phyloP scores from a whole-genome alignment of 2,113 vertebrate species.

The Corydoras sp. region DNA sequence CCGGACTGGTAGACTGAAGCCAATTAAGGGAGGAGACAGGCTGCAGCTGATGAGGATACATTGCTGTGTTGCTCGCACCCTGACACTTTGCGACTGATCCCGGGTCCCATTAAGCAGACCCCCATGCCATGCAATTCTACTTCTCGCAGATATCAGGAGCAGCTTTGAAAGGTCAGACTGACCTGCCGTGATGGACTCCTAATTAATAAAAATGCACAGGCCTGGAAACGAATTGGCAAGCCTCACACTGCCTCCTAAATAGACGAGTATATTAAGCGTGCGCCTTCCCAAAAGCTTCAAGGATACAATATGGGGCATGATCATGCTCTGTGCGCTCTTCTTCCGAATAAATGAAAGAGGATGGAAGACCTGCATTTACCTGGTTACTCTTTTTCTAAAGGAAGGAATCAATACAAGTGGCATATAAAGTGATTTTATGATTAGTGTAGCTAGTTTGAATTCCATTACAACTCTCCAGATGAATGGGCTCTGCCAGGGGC shows the following conservation, averaged over 20 bases:
- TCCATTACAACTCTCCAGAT: slow-evolving; percentile 46
- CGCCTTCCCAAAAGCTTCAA: slow-evolving; percentile 3
- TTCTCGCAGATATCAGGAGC: slow-evolving; percentile 19
- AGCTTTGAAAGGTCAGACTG: slow-evolving; percentile 40
- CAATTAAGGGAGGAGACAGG: slow-evolving; percentile 17
- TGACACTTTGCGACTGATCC: slow-evolving; percentile 30
- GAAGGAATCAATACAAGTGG: slow-evolving; percentile 25
- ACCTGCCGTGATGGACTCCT: slow-evolving; percentile 38
- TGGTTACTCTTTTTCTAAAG: slow-evolving; percentile 14
- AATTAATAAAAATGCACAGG: slow-evolving; percentile 41
- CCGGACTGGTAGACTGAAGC: slow-evolving; percentile 21
- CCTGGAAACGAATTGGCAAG: slow-evolving; percentile 24
- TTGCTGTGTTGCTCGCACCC: slow-evolving; percentile 28
- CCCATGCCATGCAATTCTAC: slow-evolving; percentile 14
- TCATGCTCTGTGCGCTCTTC: background rate
- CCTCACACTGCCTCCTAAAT: background rate
- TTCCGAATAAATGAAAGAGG: background rate
- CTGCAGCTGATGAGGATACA: slow-evolving; percentile 37
- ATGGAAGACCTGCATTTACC: slow-evolving; percentile 19
- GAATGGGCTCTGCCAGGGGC: slow-evolving; percentile 30
- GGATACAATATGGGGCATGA: background rate
- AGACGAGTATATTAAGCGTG: slow-evolving; percentile 13
- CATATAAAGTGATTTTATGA: slow-evolving; percentile 45
- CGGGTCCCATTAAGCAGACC: background rate
- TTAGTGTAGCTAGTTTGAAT: slow-evolving; percentile 43